Evolutionary conservation across 2,888 invertebrate genomes (phyloP).

Genomic region (Polyploca ridens): DNA sequence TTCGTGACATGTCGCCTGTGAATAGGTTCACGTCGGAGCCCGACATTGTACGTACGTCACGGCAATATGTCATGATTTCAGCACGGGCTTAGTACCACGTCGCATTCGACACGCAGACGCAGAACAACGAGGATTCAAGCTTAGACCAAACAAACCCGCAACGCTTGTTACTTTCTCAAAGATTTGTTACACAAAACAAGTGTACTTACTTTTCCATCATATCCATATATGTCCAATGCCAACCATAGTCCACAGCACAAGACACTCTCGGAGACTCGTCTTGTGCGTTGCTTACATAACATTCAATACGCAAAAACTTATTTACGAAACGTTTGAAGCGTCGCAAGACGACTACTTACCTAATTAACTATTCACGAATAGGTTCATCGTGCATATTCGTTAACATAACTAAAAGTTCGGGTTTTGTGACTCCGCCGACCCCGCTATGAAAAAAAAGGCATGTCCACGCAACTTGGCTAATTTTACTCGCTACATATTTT

Average conservation of each 20-base stretch:
- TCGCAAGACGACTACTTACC: conserved; percentile 32
- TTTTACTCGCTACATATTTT: neutral
- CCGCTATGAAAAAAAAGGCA: conserved; percentile 13
- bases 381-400: conserved; percentile 23
- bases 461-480: neutral
- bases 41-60: conserved; percentile 4
- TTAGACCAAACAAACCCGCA: neutral
- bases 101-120: conserved; percentile 6
- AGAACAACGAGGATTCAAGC: neutral
- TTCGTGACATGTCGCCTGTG: conserved; percentile 6
- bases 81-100: neutral
- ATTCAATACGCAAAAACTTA: conserved; percentile 46
- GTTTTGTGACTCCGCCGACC: conserved; percentile 14
- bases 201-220: neutral
- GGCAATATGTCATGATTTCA: conserved; percentile 7
- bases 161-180: neutral
- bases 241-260: conserved; percentile 12
- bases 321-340: conserved; percentile 43
- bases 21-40: neutral
- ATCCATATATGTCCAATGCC: conserved; percentile 16
- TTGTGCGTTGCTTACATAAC: conserved; percentile 31
- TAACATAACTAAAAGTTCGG: conserved; percentile 15
- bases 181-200: neutral
- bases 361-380: conserved; percentile 54
- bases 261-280: neutral